Evolutionary conservation across 2,113 vertebrate species (phyloP), one percentile per base, ranked within the genome.

Genomic region (Ranitomeya imitator): DNA sequence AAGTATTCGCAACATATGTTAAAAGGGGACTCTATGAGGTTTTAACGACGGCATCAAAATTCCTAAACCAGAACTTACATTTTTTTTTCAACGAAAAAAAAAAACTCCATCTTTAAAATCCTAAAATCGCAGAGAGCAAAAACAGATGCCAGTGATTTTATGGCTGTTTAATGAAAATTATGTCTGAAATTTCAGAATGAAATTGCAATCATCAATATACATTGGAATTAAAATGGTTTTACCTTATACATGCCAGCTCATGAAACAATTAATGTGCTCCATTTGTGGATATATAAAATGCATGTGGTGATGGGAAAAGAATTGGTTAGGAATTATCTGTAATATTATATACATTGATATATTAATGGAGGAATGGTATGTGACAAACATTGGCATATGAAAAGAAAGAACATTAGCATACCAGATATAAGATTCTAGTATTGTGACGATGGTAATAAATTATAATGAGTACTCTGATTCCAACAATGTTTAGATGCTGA

Each of bases 111-210:
- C 84, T 78, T 86, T 65, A 87, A 87, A 86, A 87, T 81, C 77
- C 23, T 79, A 26, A 63, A 80, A 65, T 87, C 78, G 14, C 77
- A 71, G 63, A 87, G 61, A 87, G 86, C 77, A 80, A 87, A 80
- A 87, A 63, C 85, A 80, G 85, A 80, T 87, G 85, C 85, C 67
- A 80, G 59, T 69, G 16, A 87, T 79, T 86, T 87, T 87, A 87
- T 80, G 60, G 73, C 63, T 60, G 45, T 80, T 80, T 67, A 80
- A 80, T 87, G 76, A 71, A 87, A 80, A 87, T 87, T 52, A 60
- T 65, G 77, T 87, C 85, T 87, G 52, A 79, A 79, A 78, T 65
- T 63, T 78, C n/a, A 63, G 60, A 65, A 86, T 77, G 69, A 79
- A 87, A 87, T 87, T 87, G 63, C 85, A 87, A 80, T 77, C 61